Percentiles rank a stretch among this genome's conserved stretches.
Evolutionary conservation across 2,113 vertebrate species (phyloP).

Genomic region (Semnornis frantzii): DNA sequence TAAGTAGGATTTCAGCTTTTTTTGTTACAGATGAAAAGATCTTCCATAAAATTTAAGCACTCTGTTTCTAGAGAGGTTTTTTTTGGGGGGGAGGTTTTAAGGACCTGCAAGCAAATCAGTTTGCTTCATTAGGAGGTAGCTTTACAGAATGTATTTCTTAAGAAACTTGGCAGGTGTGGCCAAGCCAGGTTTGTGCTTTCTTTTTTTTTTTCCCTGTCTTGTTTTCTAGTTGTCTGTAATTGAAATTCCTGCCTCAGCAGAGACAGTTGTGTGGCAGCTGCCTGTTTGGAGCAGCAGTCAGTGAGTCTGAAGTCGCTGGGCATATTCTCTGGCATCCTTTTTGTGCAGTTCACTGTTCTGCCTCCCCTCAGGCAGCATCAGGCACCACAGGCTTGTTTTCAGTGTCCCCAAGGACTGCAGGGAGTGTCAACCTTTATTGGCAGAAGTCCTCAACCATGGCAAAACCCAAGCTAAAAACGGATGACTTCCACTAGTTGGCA

Average conservation of each 20-base stretch:
- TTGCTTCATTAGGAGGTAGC: background rate
- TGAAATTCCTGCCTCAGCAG: background rate
- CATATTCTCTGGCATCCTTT: background rate
- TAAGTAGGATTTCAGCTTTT: background rate
- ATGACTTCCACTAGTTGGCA: background rate
- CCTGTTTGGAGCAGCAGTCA: background rate
- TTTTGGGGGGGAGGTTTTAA: background rate
- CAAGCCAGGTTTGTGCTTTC: background rate
- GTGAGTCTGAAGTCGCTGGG: background rate
- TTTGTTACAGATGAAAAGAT: background rate
- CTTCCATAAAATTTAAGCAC: background rate
- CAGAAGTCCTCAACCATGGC: background rate
- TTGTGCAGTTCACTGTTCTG: background rate
- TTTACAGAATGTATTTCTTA: constrained; percentile 13
- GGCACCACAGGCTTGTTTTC: background rate
- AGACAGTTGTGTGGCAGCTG: background rate
- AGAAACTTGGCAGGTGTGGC: background rate
- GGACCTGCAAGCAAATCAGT: background rate
- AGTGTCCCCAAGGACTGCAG: background rate
- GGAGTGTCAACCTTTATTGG: background rate
- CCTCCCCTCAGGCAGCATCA: background rate
- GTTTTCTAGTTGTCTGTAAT: background rate
- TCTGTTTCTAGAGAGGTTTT: background rate
- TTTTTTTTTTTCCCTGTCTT: background rate
- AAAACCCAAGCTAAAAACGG: background rate